These are phyloP conservation scores for Drosophila mimica DNA, from an alignment of 2,888 invertebrate species.

Conservation along the genomic window DNA sequence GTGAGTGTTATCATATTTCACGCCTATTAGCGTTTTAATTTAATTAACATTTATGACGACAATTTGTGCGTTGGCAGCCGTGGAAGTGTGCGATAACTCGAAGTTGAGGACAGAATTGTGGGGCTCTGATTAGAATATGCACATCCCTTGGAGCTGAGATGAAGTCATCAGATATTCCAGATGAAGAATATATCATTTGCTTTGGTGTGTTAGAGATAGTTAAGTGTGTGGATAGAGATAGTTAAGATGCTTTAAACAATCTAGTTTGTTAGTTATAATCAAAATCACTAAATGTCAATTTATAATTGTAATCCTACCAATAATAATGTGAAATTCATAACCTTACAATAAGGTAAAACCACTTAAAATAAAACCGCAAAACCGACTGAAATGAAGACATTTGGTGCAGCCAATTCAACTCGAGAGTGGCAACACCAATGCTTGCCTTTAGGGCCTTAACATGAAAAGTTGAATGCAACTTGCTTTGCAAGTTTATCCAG, in stretches of 20 bases:
- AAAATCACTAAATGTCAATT: not conserved
- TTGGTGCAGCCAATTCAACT: constrained; percentile 6
- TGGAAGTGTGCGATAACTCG: constrained; percentile 47
- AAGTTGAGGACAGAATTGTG: constrained; percentile 13
- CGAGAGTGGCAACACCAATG: constrained; percentile 4
- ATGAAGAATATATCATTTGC: not conserved
- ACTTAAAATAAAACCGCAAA: not conserved
- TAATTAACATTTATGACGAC: constrained; percentile 79
- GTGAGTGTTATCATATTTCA: constrained; percentile 75
- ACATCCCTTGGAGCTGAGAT: not conserved
- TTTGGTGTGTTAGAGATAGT: not conserved
- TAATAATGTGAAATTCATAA: not conserved
- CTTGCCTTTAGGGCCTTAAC: constrained; percentile 38
- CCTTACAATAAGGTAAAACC: not conserved
- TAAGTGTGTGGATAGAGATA: not conserved
- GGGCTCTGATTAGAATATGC: constrained; percentile 25
- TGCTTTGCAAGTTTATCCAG: constrained; percentile 56
- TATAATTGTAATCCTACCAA: not conserved
- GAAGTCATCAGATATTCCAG: not conserved
- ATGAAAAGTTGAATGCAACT: constrained; percentile 57
- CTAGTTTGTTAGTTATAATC: too few species aligned
- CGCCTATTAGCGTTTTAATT: constrained; percentile 80
- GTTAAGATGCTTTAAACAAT: too few species aligned
- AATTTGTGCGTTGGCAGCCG: constrained; percentile 63
- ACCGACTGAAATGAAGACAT: constrained; percentile 12